Evolutionary conservation across 2,797 vertebrate species (phyloP).

Genomic region (Pipistrellus pipistrellus): DNA sequence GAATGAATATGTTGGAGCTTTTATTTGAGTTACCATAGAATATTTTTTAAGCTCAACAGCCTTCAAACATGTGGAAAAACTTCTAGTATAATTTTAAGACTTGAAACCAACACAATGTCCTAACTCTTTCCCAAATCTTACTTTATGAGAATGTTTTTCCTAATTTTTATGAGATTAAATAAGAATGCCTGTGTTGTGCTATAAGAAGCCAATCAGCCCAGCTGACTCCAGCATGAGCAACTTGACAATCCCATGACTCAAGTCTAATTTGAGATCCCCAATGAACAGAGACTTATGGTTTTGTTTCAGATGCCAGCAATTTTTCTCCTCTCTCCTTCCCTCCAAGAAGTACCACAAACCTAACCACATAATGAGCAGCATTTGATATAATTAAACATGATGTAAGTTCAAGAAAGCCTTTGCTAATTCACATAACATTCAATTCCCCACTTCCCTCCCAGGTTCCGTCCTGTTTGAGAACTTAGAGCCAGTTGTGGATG

Average conservation of each 20-base stretch:
- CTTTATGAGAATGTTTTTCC: background rate
- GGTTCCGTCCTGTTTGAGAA: slow-evolving; percentile 32
- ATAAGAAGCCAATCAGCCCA: background rate
- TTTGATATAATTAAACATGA: slow-evolving; percentile 76
- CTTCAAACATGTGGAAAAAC: slow-evolving; percentile 32
- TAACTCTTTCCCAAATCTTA: slow-evolving; percentile 60
- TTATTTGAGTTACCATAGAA: background rate
- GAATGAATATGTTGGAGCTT: background rate
- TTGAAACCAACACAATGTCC: slow-evolving; percentile 1
- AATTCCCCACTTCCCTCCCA: background rate
- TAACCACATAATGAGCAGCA: slow-evolving; percentile 77
- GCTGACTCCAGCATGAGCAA: slow-evolving; percentile 65
- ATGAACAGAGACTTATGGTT: slow-evolving; percentile 74
- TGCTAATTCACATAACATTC: slow-evolving; percentile 59
- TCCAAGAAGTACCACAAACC: slow-evolving; percentile 59
- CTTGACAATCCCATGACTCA: slow-evolving; percentile 68
- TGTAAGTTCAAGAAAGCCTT: slow-evolving; percentile 63
- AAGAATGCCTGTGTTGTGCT: slow-evolving; percentile 51
- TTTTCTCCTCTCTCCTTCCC: slow-evolving; percentile 62
- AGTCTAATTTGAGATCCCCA: slow-evolving; percentile 68
- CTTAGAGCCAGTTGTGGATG: background rate
- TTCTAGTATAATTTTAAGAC: background rate
- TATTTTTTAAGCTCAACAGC: background rate
- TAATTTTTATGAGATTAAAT: slow-evolving; percentile 30
- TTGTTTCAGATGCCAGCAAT: slow-evolving; percentile 68